These are phyloP conservation scores for Orthosia gracilis DNA, from an alignment of 2,888 invertebrate genomes.

Conservation along the genomic window DNA sequence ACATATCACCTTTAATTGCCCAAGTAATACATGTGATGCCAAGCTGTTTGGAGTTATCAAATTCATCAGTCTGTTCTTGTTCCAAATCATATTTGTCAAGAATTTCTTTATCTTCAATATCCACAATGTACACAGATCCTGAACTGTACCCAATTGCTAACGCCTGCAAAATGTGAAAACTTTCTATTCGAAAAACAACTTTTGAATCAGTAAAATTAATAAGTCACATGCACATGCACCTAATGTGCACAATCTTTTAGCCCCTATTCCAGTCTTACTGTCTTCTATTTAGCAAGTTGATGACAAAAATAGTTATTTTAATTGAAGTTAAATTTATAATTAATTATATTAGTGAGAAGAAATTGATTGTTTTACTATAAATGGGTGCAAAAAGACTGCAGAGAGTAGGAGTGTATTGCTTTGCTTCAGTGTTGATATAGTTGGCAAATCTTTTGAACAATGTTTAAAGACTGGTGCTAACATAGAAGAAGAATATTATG, in stretches of 20 bases:
- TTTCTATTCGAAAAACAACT: neutral
- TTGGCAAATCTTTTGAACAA: neutral
- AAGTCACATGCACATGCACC: neutral
- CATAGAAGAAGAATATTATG: neutral
- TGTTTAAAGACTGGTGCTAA: neutral
- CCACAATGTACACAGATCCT: constrained; percentile 94
- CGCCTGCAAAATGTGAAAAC: constrained; percentile 85
- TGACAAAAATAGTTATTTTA: too few relatives aligned
- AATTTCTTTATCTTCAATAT: constrained; percentile 96
- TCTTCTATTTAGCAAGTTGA: too few relatives aligned
- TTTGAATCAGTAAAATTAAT: neutral
- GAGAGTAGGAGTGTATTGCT: neutral
- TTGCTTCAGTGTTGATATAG: neutral
- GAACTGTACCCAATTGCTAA: constrained; percentile 94
- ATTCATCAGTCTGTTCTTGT: constrained; percentile 83
- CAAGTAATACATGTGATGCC: constrained; percentile 95
- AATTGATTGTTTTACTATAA: neutral
- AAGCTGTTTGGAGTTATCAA: constrained; percentile 87
- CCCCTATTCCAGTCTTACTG: neutral
- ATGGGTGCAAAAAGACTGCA: neutral
- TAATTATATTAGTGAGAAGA: too few relatives aligned
- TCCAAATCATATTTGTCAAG: constrained; percentile 92
- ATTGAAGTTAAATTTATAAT: too few relatives aligned
- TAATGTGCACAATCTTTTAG: neutral
- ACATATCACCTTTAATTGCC: constrained; percentile 89